Evolutionary conservation across 2,113 vertebrate species (phyloP), one percentile per base, ranked within the genome.

Genomic region (Beaufortia kweichowensis): DNA sequence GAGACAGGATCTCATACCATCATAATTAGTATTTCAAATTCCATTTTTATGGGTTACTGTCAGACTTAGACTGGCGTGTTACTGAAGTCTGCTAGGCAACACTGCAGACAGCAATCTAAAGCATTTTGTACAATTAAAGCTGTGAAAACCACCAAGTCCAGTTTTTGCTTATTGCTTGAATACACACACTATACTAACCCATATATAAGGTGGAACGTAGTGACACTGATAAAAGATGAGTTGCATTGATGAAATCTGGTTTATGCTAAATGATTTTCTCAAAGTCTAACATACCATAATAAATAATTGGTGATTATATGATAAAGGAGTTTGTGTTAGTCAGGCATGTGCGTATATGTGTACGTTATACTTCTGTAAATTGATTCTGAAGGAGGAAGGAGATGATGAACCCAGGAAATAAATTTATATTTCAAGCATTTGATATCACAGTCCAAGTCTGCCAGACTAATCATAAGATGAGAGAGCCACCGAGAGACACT

Each of bases 21-120:
- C 1, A 12, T 74, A 78, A 81, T 77, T 77, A 74, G 63, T 65
- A 14, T 73, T 43, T 73, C 19, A 17, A 12, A 77, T 50, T 28
- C 4, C 50, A 71, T 71, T 59, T 48, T 23, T 21, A 50, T 43
- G 57, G 65, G 39, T 35, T 28, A 28, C 39, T 62, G 24, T 11
- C 10, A 43, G 28, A 17, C 17, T 66, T 41, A n/a, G n/a, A 23
- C 3, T 14, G 24, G 8, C 15, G 17, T 26, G 3, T 28, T 14
- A n/a, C 6, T 57, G 21, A 57, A 33, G n/a, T 56, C 50, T 80
- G 66, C 74, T 64, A 46, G 62, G 73, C 48, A 65, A 53, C 57
- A 6, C 12, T 21, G 56, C 43, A 29, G 31, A 67, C 4, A 17
- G 4, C 43, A 46, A 50, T 68, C 57, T 78, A 56, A 35, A 31